Base-by-base conservation (phyloP, 2,797 vertebrate species). In the Acanthurus leucopareius region DNA sequence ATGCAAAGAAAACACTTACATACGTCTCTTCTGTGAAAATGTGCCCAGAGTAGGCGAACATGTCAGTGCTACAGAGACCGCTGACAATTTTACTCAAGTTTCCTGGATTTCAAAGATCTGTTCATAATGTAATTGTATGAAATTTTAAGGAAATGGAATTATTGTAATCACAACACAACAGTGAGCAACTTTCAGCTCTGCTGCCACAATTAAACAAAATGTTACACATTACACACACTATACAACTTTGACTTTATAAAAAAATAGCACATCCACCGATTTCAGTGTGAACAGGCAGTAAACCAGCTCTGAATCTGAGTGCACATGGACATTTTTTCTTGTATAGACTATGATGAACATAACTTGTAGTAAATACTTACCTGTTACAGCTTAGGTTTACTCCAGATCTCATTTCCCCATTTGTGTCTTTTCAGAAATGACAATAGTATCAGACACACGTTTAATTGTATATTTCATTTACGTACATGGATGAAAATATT, bases 401-500 rank as follows among this genome's bases (percentile, higher is more conserved):
- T 59, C n/a, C 3, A 60, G n/a, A 48, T 69, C 22, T 51, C 0
- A 56, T 42, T 14, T 35, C 5, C n/a, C 10, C 3, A 11, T 40
- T n/a, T n/a, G 3, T 25, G n/a, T 38, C 22, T 38, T 44, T 52
- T 45, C 11, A 15, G 5, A 68, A 35, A 51, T 38, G 2, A 10
- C 4, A 54, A 10, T 56, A 10, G 32, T 35, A 35, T 5, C 32
- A 35, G 32, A 35, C 32, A 8, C 44, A 68, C 10, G 14, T 19
- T 52, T 60, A 2, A 22, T 25, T 67, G 10, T 67, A 4, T 52
- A 63, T 76, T 14, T n/a, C 58, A 5, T 70, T 19, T 7, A 63
- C 25, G 1, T 58, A 6, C 6, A 54, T n/a, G 54, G 60, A 8
- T 40, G 22, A 71, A 49, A 64, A 32, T n/a, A 2, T 38, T 38